Percentiles rank a stretch among this genome's conserved stretches.
Conservation (phyloP, 2,888 invertebrate species). For the Metopia argyrocephala region DNA sequence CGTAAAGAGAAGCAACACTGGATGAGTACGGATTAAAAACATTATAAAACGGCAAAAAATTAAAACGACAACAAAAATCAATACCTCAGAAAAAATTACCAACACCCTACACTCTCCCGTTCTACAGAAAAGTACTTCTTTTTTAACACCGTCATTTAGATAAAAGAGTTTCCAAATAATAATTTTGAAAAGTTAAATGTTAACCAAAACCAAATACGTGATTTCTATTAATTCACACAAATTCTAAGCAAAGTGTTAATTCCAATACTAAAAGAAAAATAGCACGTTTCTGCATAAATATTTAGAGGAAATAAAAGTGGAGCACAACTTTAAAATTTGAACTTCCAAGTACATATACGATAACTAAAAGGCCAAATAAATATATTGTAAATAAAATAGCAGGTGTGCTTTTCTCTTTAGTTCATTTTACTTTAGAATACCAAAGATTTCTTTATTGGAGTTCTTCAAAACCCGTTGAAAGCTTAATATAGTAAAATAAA, state of each 20-base stretch:
- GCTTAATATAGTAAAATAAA: constrained; percentile 35
- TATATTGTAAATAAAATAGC: not conserved
- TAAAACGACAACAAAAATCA: constrained; percentile 47
- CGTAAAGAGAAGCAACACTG: constrained; percentile 51
- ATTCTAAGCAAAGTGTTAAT: constrained; percentile 44
- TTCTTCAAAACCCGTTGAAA: not conserved
- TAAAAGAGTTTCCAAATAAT: constrained; percentile 50
- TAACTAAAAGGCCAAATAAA: not conserved
- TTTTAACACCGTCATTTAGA: not conserved
- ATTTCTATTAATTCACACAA: constrained; percentile 41
- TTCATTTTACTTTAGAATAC: constrained; percentile 52
- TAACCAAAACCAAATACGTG: constrained; percentile 20
- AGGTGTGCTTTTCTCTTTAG: too few relatives aligned
- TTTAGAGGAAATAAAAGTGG: constrained; percentile 39
- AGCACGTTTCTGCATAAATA: not conserved
- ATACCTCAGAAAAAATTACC: constrained; percentile 43
- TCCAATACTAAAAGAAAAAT: constrained; percentile 5
- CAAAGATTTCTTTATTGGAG: constrained; percentile 50
- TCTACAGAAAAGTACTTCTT: constrained; percentile 44
- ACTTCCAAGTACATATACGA: not conserved
- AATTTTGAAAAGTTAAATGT: constrained; percentile 6
- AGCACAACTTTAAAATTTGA: constrained; percentile 22
- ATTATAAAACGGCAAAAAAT: not conserved
- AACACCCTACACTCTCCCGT: constrained; percentile 25
- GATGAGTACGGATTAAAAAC: constrained; percentile 34